Conservation (phyloP, 1,140 invertebrate species). For the Orius insidiosus region DNA sequence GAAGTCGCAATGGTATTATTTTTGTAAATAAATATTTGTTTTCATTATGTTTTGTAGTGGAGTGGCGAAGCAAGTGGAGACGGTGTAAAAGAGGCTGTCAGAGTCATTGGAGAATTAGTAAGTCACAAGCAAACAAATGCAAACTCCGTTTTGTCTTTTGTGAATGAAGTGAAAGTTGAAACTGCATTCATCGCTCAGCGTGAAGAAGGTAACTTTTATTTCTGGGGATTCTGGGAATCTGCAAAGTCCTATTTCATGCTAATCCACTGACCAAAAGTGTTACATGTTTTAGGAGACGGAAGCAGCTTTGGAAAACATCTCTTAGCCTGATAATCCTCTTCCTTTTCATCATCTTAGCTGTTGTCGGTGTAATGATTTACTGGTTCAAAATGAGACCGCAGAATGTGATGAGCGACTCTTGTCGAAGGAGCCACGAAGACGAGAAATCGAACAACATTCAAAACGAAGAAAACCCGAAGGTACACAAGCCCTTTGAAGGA, state of each 20-base stretch:
- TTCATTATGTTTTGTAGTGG: conserved; percentile 33
- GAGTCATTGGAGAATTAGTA: conserved; percentile 48
- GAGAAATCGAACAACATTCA: conserved; percentile 78
- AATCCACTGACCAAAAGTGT: too few relatives aligned
- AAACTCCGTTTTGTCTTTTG: conserved; percentile 47
- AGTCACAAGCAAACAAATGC: conserved; percentile 41
- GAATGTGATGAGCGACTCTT: conserved; percentile 24
- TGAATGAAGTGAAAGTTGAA: conserved; percentile 63
- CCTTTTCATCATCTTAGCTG: too few relatives aligned
- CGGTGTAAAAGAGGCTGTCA: conserved; percentile 39
- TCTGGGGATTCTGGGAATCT: too few relatives aligned
- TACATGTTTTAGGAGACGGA: too few relatives aligned
- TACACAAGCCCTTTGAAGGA: conserved; percentile 42
- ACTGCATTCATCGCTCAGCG: conserved; percentile 42
- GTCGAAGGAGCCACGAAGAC: conserved; percentile 44
- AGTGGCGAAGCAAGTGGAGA: conserved; percentile 24
- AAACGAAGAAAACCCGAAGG: conserved; percentile 70
- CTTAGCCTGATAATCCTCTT: too few relatives aligned
- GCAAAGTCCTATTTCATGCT: too few relatives aligned
- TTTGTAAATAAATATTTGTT: too few relatives aligned
- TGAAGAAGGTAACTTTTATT: conserved; percentile 30
- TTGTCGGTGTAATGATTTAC: too few relatives aligned
- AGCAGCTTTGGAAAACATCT: too few relatives aligned
- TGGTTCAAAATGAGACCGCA: conserved; percentile 27
- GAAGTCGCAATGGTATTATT: conserved; percentile 82